Evolutionary conservation across 2,113 vertebrate species (phyloP), one percentile per base, ranked within the genome.

Genomic region (Stegostoma tigrinum): DNA sequence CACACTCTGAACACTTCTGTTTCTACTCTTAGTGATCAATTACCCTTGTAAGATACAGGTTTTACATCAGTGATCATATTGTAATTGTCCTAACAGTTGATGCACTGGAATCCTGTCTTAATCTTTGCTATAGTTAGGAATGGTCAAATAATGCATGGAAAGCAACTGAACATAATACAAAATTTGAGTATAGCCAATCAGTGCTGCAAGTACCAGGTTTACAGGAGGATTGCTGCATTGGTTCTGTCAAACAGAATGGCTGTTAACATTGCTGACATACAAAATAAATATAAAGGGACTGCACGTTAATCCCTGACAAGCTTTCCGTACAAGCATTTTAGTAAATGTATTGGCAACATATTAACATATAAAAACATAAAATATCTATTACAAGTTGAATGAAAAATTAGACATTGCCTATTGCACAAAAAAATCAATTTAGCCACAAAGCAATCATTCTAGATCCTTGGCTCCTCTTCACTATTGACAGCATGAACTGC

Each of bases 401-500:
- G 94, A 95, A 95, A 72, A 95, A 95, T 68, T 45, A 42, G 45
- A 95, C 94, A 75, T 45, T 95, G 68, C 75, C 94, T 95, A 95
- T 95, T 72, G 70, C 72, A 95, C 94, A 70, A 72, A 95, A 48
- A 95, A 95, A 95, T 95, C 94, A 95, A 95, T 95, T 70, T 30
- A 95, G 94, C 94, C 94, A 95, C 94, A 95, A 95, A 75, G 94
- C 94, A 95, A 95, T 95, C 68, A 95, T 95, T 95, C 94, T 95
- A 52, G 94, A 95, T 95, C 94, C 75, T 95, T 95, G 68, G 94
- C 94, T 52, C 67, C 94, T 95, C 68, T 95, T 95, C 94, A 72
- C 94, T 95, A 95, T 95, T 95, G 94, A 95, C 94, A 95, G 94
- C 94, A 95, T 70, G 94, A 95, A 95, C 94, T 95, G 94, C 94